phyloP scores from a whole-genome alignment of 2,113 vertebrate species.

The Psettodes erumei region DNA sequence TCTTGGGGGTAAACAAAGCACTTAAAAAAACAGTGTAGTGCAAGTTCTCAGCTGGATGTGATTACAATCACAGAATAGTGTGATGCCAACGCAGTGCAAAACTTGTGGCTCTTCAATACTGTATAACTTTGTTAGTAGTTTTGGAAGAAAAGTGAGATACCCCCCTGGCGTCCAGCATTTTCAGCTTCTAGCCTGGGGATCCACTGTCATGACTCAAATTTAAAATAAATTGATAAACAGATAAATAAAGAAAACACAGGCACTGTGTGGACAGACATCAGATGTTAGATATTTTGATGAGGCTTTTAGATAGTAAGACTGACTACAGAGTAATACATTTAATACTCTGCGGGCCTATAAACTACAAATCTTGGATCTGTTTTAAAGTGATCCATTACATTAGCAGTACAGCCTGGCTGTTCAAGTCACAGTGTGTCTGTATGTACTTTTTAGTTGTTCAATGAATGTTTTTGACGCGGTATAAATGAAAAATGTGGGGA shows the following conservation, averaged over 20 bases:
- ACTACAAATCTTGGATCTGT: conserved; percentile 5
- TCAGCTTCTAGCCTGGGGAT: conserved; percentile 5
- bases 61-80: conserved; percentile 52
- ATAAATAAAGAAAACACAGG: conserved; percentile 8
- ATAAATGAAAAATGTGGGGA: neutral
- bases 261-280: neutral
- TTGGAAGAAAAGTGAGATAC: neutral
- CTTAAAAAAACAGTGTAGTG: conserved; percentile 31
- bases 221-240: no score
- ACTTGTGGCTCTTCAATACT: conserved; percentile 24
- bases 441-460: neutral
- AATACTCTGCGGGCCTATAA: neutral
- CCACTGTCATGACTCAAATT: neutral
- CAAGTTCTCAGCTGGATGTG: conserved; percentile 59
- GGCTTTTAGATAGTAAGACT: neutral
- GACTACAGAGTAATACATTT: neutral
- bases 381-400: conserved; percentile 7
- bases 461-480: neutral
- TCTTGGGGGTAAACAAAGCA: conserved; percentile 65
- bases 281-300: neutral
- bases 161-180: neutral
- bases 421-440: neutral
- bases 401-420: neutral
- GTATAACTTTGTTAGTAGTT: conserved; percentile 16
- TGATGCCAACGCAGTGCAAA: conserved; percentile 37